A percentile compares a stretch with the other conserved stretches of the same genome.
Evolutionary conservation across 2,113 vertebrate genomes (phyloP).

Genomic region (Pteruthius melanotis): DNA sequence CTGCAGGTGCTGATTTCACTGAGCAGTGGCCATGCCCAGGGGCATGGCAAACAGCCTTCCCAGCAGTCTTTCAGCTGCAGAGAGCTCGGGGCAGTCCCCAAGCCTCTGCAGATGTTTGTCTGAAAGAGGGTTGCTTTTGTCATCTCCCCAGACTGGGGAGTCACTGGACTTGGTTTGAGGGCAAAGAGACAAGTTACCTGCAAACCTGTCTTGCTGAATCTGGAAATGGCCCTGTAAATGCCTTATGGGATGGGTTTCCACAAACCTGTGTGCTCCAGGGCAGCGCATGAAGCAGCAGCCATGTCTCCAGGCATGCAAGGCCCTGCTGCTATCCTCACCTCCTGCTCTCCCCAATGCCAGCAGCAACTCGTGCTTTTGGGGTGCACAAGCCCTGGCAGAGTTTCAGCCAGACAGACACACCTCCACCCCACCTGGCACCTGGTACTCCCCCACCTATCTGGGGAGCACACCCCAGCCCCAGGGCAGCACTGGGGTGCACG

Average conservation of each 20-base stretch:
- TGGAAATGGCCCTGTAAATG: neutral
- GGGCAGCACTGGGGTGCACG: neutral
- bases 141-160: neutral
- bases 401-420: neutral
- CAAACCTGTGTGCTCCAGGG: neutral
- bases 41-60: neutral
- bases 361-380: neutral
- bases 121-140: neutral
- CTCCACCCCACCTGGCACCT: neutral
- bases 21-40: neutral
- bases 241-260: accelerated
- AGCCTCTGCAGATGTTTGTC: neutral
- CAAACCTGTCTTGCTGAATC: neutral
- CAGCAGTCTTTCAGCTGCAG: neutral
- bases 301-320: neutral
- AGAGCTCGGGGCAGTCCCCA: neutral
- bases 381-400: neutral
- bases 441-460: accelerated
- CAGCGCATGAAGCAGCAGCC: accelerated
- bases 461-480: accelerated
- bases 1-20: neutral
- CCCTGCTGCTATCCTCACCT: accelerated
- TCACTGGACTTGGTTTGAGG: neutral
- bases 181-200: neutral
- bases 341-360: accelerated